phyloP scores from a whole-genome alignment of 2,113 vertebrate genomes.

The Cercopithecus mona region DNA sequence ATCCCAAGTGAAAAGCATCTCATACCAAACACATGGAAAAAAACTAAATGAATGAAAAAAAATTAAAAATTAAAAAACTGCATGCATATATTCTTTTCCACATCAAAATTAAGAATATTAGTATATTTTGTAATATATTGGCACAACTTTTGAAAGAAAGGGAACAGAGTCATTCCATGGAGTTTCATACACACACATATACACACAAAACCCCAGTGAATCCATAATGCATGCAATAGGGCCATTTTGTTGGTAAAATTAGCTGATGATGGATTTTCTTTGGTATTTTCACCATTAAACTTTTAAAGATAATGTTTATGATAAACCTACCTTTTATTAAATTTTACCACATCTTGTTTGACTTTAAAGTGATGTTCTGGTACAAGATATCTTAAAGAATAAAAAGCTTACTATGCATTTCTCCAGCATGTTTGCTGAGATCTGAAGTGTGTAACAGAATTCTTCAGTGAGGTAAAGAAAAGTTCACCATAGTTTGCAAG shows the following conservation, averaged over 20 bases:
- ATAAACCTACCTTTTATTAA: background rate
- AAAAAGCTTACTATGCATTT: conserved; percentile 8
- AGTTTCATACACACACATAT: background rate
- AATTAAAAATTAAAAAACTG: background rate
- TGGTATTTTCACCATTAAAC: background rate
- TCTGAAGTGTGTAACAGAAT: conserved; percentile 51
- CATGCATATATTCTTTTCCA: fast-evolving
- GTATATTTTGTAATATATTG: background rate
- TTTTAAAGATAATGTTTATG: background rate
- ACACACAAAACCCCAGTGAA: background rate
- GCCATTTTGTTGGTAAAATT: background rate
- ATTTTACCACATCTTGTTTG: background rate
- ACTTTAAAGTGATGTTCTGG: background rate
- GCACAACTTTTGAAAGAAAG: background rate
- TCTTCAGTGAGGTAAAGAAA: conserved; percentile 54
- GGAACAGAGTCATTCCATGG: background rate
- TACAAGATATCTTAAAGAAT: background rate
- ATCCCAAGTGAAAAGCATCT: background rate
- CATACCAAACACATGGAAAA: background rate
- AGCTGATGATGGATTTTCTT: background rate
- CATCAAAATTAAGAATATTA: background rate
- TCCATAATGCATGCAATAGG: background rate
- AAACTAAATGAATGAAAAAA: background rate
- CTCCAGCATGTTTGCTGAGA: conserved; percentile 42
- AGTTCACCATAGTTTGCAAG: conserved; percentile 64